phyloP scores from a whole-genome alignment of 2,113 vertebrate species.

The Sinocyclocheilus anshuiensis region DNA sequence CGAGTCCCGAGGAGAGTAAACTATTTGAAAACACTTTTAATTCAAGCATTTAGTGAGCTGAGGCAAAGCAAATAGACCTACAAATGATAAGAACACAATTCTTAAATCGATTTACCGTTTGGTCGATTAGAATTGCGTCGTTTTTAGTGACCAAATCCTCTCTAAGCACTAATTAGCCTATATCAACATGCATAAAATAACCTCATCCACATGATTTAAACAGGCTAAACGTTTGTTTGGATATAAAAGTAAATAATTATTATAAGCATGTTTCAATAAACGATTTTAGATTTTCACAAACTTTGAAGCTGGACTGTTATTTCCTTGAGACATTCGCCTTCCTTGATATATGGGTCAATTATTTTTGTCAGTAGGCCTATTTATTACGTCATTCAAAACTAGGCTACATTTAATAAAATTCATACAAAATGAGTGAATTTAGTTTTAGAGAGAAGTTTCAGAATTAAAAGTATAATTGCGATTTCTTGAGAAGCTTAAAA shows the following conservation, averaged over 20 bases:
- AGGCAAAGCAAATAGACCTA: neutral
- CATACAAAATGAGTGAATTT: neutral
- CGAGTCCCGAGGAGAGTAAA: conserved; percentile 8
- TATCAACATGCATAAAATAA: neutral
- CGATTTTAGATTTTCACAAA: neutral
- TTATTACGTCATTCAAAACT: neutral
- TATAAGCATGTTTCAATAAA: neutral
- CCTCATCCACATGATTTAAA: neutral
- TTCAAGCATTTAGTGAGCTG: neutral
- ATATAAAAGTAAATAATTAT: neutral
- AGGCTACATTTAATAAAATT: neutral
- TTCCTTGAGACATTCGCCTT: neutral
- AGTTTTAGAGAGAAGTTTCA: neutral
- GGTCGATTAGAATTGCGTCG: neutral
- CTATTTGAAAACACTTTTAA: conserved; percentile 38
- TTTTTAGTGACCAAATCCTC: neutral
- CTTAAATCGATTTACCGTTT: conserved; percentile 1
- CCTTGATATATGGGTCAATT: neutral
- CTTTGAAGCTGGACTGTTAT: neutral
- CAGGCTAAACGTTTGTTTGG: neutral
- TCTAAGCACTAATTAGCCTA: neutral
- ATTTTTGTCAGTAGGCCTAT: neutral
- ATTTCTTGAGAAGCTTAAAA: neutral
- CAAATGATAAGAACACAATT: neutral
- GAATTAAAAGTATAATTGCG: neutral